These are phyloP conservation scores for Sus cebifrons DNA, from an alignment of 2,797 vertebrate genomes.

Conservation along the genomic window DNA sequence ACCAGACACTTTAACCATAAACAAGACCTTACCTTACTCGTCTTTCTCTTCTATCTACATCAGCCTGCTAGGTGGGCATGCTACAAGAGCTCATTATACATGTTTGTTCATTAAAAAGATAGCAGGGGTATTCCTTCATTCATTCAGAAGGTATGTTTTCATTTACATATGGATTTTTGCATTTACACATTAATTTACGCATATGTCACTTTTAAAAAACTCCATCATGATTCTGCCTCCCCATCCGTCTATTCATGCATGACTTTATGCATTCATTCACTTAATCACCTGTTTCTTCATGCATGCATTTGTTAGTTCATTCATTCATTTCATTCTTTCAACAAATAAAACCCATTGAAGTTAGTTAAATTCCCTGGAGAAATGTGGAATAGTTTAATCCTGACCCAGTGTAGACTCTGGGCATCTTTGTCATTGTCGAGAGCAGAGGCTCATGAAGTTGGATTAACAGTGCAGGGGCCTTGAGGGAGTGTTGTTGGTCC, in stretches of 20 bases:
- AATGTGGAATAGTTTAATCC: not conserved
- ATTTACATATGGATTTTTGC: not conserved
- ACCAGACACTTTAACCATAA: not conserved
- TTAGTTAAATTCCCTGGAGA: not conserved
- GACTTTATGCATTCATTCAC: not conserved
- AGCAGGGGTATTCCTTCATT: not conserved
- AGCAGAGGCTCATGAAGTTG: not conserved
- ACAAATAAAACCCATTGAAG: not conserved
- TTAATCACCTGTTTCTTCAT: not conserved
- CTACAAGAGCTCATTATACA: fast-evolving
- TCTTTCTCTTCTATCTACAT: not conserved
- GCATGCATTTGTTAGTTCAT: not conserved
- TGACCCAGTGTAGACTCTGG: not conserved
- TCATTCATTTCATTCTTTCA: constrained; percentile 22
- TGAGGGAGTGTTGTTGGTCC: not conserved
- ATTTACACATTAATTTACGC: not conserved
- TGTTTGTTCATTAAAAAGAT: not conserved
- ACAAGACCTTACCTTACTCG: not conserved
- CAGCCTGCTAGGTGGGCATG: no score
- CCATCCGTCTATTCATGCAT: fast-evolving
- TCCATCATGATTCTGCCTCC: not conserved
- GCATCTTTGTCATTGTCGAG: not conserved
- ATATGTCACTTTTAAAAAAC: not conserved
- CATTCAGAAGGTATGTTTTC: not conserved
- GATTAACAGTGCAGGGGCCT: not conserved